Percentiles rank a stretch among this genome's conserved stretches.
Conservation (phyloP, 2,888 invertebrate genomes). For the Epirrhoe tristata region DNA sequence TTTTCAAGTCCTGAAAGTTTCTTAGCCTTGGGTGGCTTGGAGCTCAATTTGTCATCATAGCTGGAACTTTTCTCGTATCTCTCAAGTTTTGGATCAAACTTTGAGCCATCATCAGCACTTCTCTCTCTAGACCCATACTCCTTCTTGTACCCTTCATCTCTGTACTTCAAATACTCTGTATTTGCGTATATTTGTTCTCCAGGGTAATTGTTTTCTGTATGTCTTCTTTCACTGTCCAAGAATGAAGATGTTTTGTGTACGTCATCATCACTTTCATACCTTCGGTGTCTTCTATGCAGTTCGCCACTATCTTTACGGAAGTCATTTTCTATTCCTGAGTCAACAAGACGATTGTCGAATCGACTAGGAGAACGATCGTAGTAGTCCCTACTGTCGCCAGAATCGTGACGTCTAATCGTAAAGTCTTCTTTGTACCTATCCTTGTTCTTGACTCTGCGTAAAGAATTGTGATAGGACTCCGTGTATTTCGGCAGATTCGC, state of each 20-base stretch:
- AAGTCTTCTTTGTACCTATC: slow-evolving; percentile 69
- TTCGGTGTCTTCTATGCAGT: slow-evolving; percentile 68
- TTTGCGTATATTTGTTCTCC: slow-evolving; percentile 79
- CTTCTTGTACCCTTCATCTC: slow-evolving; percentile 71
- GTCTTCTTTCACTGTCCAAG: slow-evolving; percentile 90
- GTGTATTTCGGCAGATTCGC: slow-evolving; percentile 77
- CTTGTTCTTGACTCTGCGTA: slow-evolving; percentile 86
- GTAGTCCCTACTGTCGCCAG: slow-evolving; percentile 81
- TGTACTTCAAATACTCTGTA: slow-evolving; percentile 71
- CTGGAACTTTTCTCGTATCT: slow-evolving; percentile 84
- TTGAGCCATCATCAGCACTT: slow-evolving; percentile 88
- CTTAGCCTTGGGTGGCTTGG: slow-evolving; percentile 87
- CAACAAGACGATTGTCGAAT: slow-evolving; percentile 87
- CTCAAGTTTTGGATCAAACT: slow-evolving; percentile 87
- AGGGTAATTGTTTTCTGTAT: slow-evolving; percentile 88
- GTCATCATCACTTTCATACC: slow-evolving; percentile 89
- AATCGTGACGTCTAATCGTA: slow-evolving; percentile 74
- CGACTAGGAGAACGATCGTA: slow-evolving; percentile 77
- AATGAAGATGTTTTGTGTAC: slow-evolving; percentile 88
- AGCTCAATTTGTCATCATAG: slow-evolving; percentile 81
- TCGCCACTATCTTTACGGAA: slow-evolving; percentile 89
- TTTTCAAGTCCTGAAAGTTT: slow-evolving; percentile 90
- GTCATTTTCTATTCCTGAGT: slow-evolving; percentile 93
- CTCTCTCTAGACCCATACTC: slow-evolving; percentile 76
- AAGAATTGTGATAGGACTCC: slow-evolving; percentile 86